Evolutionary conservation across 2,888 invertebrate species (phyloP).

Genomic region (Parnassius mnemosyne): DNA sequence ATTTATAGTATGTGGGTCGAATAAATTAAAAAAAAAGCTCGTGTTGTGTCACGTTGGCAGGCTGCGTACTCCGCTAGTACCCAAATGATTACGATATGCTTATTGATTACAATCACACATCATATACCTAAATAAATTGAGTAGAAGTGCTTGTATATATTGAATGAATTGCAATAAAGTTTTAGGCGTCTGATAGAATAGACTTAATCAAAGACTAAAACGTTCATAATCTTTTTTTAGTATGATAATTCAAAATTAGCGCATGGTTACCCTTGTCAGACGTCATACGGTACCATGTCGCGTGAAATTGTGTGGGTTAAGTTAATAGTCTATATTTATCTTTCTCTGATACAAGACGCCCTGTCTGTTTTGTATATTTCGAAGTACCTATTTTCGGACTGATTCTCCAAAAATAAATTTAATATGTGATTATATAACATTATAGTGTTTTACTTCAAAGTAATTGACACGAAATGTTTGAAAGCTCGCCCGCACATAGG

Average conservation of each 20-base stretch:
- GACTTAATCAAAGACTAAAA: no score
- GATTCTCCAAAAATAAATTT: neutral
- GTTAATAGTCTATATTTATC: conserved; percentile 18
- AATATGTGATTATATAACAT: no score
- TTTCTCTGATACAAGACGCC: conserved; percentile 1
- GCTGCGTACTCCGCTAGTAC: neutral
- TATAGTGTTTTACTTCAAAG: no score
- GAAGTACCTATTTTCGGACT: conserved; percentile 8
- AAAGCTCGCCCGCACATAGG: no score
- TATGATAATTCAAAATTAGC: no score
- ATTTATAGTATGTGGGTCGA: no score
- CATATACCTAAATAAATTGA: neutral
- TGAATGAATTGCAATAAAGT: neutral
- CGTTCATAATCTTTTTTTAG: no score
- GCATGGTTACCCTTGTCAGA: neutral
- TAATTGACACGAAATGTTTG: no score
- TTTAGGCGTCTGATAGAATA: no score
- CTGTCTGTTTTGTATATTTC: conserved; percentile 5
- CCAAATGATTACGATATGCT: neutral
- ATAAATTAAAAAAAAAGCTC: neutral
- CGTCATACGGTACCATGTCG: conserved; percentile 8
- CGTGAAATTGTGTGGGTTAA: conserved; percentile 16
- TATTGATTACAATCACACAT: no score
- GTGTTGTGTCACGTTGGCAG: neutral
- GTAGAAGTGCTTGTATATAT: neutral